A percentile compares a stretch with the other conserved stretches of the same genome.
Evolutionary conservation across 2,113 vertebrate genomes (phyloP).

Genomic region (Myrmophylax atrothorax): DNA sequence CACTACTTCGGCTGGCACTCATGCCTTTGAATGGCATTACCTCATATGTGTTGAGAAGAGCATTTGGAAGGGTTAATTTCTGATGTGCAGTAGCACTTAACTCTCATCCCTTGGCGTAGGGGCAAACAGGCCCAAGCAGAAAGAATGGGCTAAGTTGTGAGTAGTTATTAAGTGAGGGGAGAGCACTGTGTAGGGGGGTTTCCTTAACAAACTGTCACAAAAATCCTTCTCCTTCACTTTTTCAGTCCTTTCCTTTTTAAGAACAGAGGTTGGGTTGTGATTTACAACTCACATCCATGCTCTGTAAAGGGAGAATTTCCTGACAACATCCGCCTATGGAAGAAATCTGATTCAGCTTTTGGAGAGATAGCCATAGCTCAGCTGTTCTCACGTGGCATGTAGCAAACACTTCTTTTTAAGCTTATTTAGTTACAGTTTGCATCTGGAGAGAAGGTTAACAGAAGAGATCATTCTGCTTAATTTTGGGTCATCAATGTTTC

Average conservation of each 20-base stretch:
- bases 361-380: neutral
- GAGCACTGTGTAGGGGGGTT: neutral
- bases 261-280: neutral
- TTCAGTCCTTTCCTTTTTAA: neutral
- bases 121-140: neutral
- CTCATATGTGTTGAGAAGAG: neutral
- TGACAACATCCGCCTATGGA: neutral
- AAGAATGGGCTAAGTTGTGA: neutral
- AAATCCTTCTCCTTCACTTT: neutral
- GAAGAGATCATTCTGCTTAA: neutral
- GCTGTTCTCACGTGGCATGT: neutral
- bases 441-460: neutral
- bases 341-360: neutral
- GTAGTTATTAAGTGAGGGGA: neutral
- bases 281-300: neutral
- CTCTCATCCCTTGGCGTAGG: neutral
- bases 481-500: neutral
- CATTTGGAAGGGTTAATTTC: neutral
- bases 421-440: neutral
- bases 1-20: neutral
- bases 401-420: neutral
- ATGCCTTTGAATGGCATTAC: neutral
- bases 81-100: neutral
- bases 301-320: neutral
- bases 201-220: neutral